A percentile compares a stretch with the other conserved stretches of the same genome.
phyloP scores from a whole-genome alignment of 2,888 invertebrate species.

The Acrobasis suavella region DNA sequence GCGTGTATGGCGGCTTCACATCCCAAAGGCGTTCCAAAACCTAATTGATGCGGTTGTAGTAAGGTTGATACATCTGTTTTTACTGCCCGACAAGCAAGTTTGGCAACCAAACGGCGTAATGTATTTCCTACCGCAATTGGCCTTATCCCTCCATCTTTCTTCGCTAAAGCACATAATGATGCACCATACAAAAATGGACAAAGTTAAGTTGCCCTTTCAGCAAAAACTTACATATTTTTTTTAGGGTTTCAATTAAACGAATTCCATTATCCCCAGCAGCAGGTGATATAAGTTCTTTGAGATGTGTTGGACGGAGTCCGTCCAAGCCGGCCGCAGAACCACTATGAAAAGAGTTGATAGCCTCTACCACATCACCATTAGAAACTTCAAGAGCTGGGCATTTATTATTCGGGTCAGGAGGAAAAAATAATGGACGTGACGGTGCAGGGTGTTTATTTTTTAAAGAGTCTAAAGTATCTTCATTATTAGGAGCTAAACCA shows the following conservation, averaged over 20 bases:
- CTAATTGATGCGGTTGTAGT: background rate
- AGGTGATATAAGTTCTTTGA: background rate
- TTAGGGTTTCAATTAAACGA: background rate
- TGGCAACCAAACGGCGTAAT: background rate
- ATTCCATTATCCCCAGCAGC: background rate
- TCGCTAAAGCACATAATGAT: background rate
- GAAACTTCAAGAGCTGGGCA: background rate
- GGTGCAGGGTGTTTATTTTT: background rate
- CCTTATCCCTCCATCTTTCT: background rate
- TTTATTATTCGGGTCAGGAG: background rate
- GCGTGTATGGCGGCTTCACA: background rate
- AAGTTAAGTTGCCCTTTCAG: too few species aligned
- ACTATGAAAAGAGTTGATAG: background rate
- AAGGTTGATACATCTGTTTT: background rate
- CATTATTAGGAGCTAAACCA: too few species aligned
- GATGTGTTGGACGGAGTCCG: background rate
- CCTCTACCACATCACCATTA: background rate
- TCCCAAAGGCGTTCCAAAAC: background rate
- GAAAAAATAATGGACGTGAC: background rate
- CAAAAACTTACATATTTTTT: background rate
- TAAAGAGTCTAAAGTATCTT: background rate
- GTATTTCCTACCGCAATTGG: background rate
- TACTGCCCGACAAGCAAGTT: background rate
- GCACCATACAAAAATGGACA: conserved; percentile 1
- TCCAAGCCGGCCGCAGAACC: conserved; percentile 1